Conservation (phyloP, 2,888 invertebrate genomes). For the Drosophila macrothrix region DNA sequence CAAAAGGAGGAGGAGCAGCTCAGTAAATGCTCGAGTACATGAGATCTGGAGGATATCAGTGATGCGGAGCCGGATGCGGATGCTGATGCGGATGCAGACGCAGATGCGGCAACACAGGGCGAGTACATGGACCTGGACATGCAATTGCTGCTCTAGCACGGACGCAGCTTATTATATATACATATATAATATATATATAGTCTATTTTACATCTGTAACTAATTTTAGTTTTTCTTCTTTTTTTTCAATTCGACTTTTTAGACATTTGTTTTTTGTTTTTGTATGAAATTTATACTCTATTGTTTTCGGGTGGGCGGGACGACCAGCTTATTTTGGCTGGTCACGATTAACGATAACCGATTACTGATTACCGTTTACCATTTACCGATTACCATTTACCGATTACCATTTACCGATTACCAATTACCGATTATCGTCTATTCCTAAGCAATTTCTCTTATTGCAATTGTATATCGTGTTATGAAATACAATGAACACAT, state of each 20-base stretch:
- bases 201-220: slow-evolving; percentile 12
- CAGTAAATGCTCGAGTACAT: slow-evolving; percentile 71
- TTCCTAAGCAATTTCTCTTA: slow-evolving; percentile 38
- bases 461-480: slow-evolving; percentile 44
- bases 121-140: slow-evolving; percentile 55
- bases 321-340: slow-evolving; percentile 20
- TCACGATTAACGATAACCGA: slow-evolving; percentile 16
- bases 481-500: slow-evolving; percentile 46
- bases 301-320: slow-evolving; percentile 39
- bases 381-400: slow-evolving; percentile 15
- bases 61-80: slow-evolving; percentile 44
- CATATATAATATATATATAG: slow-evolving; percentile 19
- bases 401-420: slow-evolving; percentile 20
- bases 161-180: slow-evolving; percentile 26
- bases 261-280: slow-evolving; percentile 12
- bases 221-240: slow-evolving; percentile 14
- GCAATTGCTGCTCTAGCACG: slow-evolving; percentile 54
- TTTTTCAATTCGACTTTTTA: slow-evolving; percentile 14
- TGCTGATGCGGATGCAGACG: background rate
- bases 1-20: slow-evolving; percentile 83
- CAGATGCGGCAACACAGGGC: slow-evolving; percentile 5
- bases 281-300: slow-evolving; percentile 2
- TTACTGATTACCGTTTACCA: slow-evolving; percentile 8
- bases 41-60: slow-evolving; percentile 72
- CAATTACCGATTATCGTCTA: slow-evolving; percentile 36